phyloP scores from a whole-genome alignment of 1,140 invertebrate genomes.

The Drosophila prosaltans region DNA sequence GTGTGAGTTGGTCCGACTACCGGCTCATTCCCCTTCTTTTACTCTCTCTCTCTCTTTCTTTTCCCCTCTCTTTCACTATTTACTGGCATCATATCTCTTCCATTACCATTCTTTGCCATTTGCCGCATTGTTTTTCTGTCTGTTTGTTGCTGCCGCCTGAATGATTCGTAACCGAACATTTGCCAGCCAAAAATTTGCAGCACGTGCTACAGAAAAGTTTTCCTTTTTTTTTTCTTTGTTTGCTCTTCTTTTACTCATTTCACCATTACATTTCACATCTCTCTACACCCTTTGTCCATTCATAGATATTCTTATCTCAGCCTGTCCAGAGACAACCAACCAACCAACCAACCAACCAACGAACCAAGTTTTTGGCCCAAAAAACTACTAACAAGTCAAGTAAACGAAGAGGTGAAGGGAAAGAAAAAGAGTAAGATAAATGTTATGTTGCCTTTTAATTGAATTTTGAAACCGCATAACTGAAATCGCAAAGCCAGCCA shows the following conservation, averaged over 20 bases:
- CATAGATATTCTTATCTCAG: slow-evolving; percentile 14
- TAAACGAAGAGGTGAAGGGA: not conserved
- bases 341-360: slow-evolving; percentile 2
- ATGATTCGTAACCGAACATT: slow-evolving; percentile 64
- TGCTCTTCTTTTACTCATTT: not conserved
- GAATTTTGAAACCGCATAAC: slow-evolving; percentile 79
- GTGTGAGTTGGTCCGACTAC: slow-evolving; percentile 44
- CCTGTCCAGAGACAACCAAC: slow-evolving; percentile 11
- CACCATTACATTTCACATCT: slow-evolving; percentile 15
- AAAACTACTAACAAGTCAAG: slow-evolving; percentile 21
- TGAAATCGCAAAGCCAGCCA: slow-evolving; percentile 74
- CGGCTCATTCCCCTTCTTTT: not conserved
- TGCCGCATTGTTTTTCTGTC: slow-evolving; percentile 74
- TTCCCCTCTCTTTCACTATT: not conserved
- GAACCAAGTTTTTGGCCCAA: slow-evolving; percentile 36
- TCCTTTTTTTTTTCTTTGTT: slow-evolving; percentile 13
- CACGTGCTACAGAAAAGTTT: slow-evolving; percentile 58
- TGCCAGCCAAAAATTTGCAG: slow-evolving; percentile 65
- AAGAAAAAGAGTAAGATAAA: slow-evolving; percentile 45
- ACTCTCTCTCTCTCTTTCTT: not conserved
- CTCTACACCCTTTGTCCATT: slow-evolving; percentile 20
- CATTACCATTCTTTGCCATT: slow-evolving; percentile 37
- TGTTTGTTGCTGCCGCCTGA: slow-evolving; percentile 69
- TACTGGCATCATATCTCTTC: not conserved
- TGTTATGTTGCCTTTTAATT: slow-evolving; percentile 79